phyloP scores from a whole-genome alignment of 2,888 invertebrate species.

The Tetropium fuscum region DNA sequence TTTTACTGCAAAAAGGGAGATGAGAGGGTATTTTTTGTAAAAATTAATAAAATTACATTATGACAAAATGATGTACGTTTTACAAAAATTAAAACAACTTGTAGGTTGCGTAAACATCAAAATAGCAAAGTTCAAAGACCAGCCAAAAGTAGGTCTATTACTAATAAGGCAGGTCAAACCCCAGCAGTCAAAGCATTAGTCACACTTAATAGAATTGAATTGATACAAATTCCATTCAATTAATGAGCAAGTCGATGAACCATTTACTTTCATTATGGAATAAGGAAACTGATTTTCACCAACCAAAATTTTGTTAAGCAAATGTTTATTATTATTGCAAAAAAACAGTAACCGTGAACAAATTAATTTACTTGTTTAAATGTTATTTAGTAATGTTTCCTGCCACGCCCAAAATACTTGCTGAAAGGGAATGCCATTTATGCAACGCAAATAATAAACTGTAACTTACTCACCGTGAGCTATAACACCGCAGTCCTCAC shows the following conservation, averaged over 20 bases:
- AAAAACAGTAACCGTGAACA: no score
- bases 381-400: no score
- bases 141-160: slow-evolving; percentile 9
- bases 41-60: no score
- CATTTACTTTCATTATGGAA: not conserved
- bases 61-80: no score
- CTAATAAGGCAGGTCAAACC: slow-evolving; percentile 1
- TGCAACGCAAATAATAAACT: not conserved
- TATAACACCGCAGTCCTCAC: slow-evolving; percentile 93
- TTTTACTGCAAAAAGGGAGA: slow-evolving; percentile 58
- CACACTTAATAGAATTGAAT: slow-evolving; percentile 23
- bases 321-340: no score
- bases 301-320: no score
- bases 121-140: not conserved
- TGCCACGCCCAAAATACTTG: no score
- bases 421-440: not conserved
- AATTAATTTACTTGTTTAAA: no score
- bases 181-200: slow-evolving; percentile 9
- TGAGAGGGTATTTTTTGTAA: no score
- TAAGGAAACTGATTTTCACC: not conserved
- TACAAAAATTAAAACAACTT: no score
- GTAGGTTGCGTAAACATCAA: not conserved
- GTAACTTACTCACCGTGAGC: slow-evolving; percentile 78
- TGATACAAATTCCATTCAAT: slow-evolving; percentile 14
- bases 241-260: slow-evolving; percentile 8